A percentile compares a stretch with the other conserved stretches of the same genome.
These are phyloP conservation scores for Cantharis flavilabris DNA, from an alignment of 2,888 invertebrate genomes.

Conservation along the genomic window DNA sequence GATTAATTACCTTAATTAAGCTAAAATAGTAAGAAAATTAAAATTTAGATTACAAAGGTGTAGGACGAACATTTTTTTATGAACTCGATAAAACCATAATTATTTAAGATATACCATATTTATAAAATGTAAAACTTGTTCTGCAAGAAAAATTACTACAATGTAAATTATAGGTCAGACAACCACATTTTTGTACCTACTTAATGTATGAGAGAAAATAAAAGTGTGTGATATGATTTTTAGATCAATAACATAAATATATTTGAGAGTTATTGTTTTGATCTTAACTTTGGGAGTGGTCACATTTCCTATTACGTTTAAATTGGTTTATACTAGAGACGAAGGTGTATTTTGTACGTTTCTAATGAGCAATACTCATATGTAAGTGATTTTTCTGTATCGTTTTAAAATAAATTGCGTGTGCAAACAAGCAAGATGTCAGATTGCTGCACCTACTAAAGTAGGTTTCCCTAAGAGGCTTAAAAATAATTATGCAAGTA, in stretches of 20 bases:
- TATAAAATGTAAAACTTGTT: not conserved
- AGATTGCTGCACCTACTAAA: not conserved
- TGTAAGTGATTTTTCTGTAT: not conserved
- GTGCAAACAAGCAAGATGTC: not conserved
- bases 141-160: not conserved
- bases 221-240: not conserved
- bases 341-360: not conserved
- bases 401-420: not conserved
- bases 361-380: not conserved
- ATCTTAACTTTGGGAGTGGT: not conserved
- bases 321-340: not conserved
- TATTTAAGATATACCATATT: not conserved
- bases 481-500: not conserved
- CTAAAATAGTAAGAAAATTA: not conserved
- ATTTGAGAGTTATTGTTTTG: not conserved
- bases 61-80: not conserved
- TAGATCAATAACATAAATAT: not conserved
- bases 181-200: not conserved
- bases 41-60: not conserved
- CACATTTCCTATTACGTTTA: not conserved
- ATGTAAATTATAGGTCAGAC: not conserved
- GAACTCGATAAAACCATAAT: not conserved
- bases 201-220: not conserved
- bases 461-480: not conserved
- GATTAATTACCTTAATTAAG: not conserved